These are phyloP conservation scores for Nannoperca australis DNA, from an alignment of 2,797 vertebrate genomes.

Conservation along the genomic window DNA sequence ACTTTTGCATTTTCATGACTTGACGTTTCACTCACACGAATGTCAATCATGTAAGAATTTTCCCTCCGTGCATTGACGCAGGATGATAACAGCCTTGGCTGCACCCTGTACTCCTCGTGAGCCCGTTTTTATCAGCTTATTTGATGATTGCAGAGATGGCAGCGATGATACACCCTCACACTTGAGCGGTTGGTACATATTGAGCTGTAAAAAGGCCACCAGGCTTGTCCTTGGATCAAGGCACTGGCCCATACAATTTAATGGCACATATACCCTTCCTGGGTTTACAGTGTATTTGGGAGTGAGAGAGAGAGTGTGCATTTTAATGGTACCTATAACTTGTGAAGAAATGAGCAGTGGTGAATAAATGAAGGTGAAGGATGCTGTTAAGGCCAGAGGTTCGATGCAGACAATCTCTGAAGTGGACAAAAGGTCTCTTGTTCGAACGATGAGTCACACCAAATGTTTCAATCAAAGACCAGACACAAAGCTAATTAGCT, in stretches of 20 bases:
- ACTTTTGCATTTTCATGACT: conserved; percentile 1
- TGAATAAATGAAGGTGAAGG: conserved; percentile 29
- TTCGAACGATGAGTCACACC: conserved; percentile 14
- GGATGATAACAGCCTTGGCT: conserved; percentile 40
- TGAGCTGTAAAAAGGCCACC: conserved; percentile 59
- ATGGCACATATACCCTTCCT: conserved; percentile 50
- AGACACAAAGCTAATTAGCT: conserved; percentile 9
- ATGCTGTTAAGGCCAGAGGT: conserved; percentile 19
- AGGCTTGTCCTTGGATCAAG: conserved; percentile 60
- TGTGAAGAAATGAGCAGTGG: conserved; percentile 31
- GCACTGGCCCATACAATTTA: conserved; percentile 51
- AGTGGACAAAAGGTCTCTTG: conserved; percentile 2
- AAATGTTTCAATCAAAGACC: conserved; percentile 16
- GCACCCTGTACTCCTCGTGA: conserved; percentile 22
- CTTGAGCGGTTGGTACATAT: conserved; percentile 48
- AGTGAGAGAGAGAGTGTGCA: conserved; percentile 1
- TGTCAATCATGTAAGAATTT: conserved; percentile 29
- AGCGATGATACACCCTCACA: conserved; percentile 52
- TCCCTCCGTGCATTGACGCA: conserved; percentile 11
- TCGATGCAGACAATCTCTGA: conserved; percentile 10
- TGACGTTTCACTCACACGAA: conserved; percentile 14
- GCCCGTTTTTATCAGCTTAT: conserved; percentile 9
- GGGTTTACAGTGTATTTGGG: conserved; percentile 34
- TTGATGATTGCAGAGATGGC: conserved; percentile 46
- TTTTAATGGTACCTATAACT: conserved; percentile 53